Evolutionary conservation across 2,113 vertebrate genomes (phyloP), one percentile per base, ranked within the genome.

Genomic region (Rhipidura dahli): DNA sequence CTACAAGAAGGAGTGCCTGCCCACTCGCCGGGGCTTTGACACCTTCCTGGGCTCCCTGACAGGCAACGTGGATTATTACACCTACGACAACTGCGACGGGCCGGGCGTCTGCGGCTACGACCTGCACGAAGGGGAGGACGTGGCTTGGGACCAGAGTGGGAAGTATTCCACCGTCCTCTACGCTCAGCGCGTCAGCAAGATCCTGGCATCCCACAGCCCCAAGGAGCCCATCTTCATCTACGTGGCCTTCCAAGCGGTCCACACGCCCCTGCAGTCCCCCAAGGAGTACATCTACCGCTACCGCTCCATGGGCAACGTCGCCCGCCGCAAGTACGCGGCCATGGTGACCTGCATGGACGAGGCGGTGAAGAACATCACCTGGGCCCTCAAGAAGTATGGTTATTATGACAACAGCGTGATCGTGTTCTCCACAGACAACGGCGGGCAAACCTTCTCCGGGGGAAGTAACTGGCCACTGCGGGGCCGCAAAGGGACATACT

Each of bases 281-380:
- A 98, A 98, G 20, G 98, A 99, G 81, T 99, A 99, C 94, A 98
- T 99, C 95, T 98, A 99, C 96, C 99, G 98, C 10, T 99, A 99
- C 94, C 98, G 98, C 11, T 94, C 96, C 65, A 97, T 99, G 98
- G 98, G 98, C 65, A 99, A 99, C 0, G 99, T 99, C 7, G 98
- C 98, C 2, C 98, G 99, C 65, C 98, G 99, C 78, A 99, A 99
- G 93, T 99, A 99, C 0, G 99, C 99, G 0, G 99, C 99, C 87
- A 99, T 99, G 99, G 99, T 99, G 57, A 99, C 99, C 3, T 98
- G 98, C 78, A 99, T 99, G 97, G 99, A 99, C 0, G 99, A 99
- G 94, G 99, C 99, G 0, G 99, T 99, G 60, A 98, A 97, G 33
- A 99, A 99, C 64, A 99, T 99, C 96, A 99, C 99, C 15, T 98